These are phyloP conservation scores for Chymomyza amoena DNA, from an alignment of 2,888 invertebrate genomes.

Conservation along the genomic window DNA sequence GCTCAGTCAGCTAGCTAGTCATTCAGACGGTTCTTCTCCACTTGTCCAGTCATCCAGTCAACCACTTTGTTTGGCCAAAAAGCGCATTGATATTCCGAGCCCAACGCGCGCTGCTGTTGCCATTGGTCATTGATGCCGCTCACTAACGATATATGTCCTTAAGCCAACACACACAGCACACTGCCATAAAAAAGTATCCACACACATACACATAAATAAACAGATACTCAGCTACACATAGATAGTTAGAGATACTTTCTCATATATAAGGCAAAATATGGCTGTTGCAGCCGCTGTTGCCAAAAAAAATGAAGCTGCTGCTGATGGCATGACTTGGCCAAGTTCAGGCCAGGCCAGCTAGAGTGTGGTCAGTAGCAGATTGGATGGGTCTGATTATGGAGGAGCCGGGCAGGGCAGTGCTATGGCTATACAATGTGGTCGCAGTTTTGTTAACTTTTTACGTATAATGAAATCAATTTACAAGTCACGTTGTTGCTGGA, in stretches of 20 bases:
- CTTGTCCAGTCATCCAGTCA: conserved; percentile 33
- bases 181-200: conserved; percentile 53
- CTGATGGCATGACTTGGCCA: conserved; percentile 2
- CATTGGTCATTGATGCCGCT: conserved; percentile 64
- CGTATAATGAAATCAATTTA: conserved; percentile 77
- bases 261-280: conserved; percentile 38
- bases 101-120: conserved; percentile 62
- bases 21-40: conserved; percentile 1
- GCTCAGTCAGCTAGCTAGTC: conserved; percentile 25
- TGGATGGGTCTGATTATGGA: background rate
- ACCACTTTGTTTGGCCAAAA: conserved; percentile 44
- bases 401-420: background rate
- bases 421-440: conserved; percentile 7
- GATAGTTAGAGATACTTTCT: background rate
- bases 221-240: background rate
- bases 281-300: conserved; percentile 20
- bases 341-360: background rate
- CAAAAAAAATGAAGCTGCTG: conserved; percentile 47
- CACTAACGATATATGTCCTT: conserved; percentile 70
- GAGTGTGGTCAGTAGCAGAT: background rate
- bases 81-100: conserved; percentile 68
- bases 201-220: background rate
- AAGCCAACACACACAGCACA: conserved; percentile 52
- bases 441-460: conserved; percentile 70
- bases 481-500: conserved; percentile 77